These are phyloP conservation scores for Sphenodon punctatus DNA, from an alignment of 2,797 vertebrate species.

Conservation along the genomic window DNA sequence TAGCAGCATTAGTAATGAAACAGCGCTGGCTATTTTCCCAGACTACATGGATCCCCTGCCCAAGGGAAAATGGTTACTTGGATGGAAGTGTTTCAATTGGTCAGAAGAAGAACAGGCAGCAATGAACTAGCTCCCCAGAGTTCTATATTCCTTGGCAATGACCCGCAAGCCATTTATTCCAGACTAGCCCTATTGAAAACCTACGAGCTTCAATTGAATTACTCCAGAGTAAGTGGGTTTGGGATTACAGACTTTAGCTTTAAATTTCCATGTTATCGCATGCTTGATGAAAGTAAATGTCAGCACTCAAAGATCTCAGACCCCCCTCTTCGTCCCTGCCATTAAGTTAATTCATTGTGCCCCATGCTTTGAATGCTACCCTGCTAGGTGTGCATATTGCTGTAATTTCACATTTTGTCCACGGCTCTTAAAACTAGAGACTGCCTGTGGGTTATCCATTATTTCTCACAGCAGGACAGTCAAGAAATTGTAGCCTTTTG, in stretches of 20 bases:
- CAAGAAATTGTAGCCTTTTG: neutral
- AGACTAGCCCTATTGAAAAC: too few relatives aligned
- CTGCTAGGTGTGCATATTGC: neutral
- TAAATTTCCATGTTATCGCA: conserved; percentile 15
- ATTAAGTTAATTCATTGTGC: neutral
- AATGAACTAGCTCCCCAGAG: conserved; percentile 1
- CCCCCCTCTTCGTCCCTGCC: conserved; percentile 6
- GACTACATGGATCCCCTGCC: neutral
- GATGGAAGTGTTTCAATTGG: neutral
- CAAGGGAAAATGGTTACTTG: conserved; percentile 5
- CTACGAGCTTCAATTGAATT: too few relatives aligned
- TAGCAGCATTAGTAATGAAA: conserved; percentile 21
- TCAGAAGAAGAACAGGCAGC: neutral
- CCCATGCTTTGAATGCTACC: neutral
- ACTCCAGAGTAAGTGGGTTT: too few relatives aligned
- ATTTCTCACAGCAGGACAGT: neutral
- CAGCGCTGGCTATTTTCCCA: conserved; percentile 8
- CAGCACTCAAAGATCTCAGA: neutral
- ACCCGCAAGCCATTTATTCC: too few relatives aligned
- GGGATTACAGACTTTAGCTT: too few relatives aligned
- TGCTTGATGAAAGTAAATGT: neutral
- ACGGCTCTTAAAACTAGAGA: neutral
- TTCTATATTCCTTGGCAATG: neutral
- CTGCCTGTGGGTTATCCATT: neutral
- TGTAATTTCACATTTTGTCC: neutral